A percentile compares a stretch with the other conserved stretches of the same genome.
These are phyloP conservation scores for Rhynchonycteris naso DNA, from an alignment of 2,797 vertebrate genomes.

Conservation along the genomic window DNA sequence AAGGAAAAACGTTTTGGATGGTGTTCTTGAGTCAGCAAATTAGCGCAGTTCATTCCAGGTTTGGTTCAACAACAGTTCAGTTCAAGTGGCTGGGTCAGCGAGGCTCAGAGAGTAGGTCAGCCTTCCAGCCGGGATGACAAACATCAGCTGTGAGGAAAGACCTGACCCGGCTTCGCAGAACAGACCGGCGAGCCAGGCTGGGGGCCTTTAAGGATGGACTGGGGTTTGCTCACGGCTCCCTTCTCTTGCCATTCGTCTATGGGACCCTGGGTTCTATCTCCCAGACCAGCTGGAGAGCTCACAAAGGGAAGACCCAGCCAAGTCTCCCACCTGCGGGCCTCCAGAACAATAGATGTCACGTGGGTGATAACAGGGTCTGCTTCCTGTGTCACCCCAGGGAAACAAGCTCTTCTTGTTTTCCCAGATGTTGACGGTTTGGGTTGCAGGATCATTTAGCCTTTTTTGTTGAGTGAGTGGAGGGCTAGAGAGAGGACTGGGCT, in stretches of 20 bases:
- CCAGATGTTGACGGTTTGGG: conserved; percentile 51
- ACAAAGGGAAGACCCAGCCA: conserved; percentile 4
- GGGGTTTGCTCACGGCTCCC: not conserved
- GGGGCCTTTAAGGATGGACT: not conserved
- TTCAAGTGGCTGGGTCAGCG: conserved; percentile 60
- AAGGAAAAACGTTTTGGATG: conserved; percentile 22
- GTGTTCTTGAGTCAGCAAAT: conserved; percentile 47
- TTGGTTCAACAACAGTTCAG: conserved; percentile 39
- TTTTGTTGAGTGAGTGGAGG: not conserved
- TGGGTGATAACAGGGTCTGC: not conserved
- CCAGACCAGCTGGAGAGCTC: not conserved
- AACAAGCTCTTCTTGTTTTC: conserved; percentile 36
- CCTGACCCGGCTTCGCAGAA: not conserved
- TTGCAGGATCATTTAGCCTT: not conserved
- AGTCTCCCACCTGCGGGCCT: not conserved
- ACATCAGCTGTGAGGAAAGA: not conserved
- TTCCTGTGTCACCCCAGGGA: not conserved
- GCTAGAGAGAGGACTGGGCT: not conserved
- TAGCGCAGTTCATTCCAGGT: conserved; percentile 15
- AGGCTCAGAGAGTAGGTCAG: not conserved
- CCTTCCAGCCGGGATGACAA: not conserved
- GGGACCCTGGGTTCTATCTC: not conserved
- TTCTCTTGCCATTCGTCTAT: not conserved
- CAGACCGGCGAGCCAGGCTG: not conserved
- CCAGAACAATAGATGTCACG: conserved; percentile 36